phyloP scores from a whole-genome alignment of 1,140 invertebrate genomes.

The Mizuhopecten yessoensis region DNA sequence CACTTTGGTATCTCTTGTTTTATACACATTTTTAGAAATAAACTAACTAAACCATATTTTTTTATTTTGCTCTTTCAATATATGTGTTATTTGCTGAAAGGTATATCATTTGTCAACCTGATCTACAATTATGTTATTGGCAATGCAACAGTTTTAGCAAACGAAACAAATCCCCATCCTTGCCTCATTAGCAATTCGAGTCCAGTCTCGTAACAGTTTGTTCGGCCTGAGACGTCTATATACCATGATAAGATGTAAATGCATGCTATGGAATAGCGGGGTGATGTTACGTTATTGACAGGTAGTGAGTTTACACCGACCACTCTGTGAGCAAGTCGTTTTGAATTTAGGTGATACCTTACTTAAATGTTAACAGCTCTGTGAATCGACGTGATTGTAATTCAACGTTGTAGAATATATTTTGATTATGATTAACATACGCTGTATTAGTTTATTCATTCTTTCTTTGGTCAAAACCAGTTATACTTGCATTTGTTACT shows the following conservation, averaged over 20 bases:
- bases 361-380: not conserved
- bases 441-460: no score
- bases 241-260: conserved; percentile 3
- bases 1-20: no score
- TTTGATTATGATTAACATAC: not conserved
- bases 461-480: no score
- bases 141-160: no score
- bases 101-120: no score
- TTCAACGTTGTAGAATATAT: not conserved
- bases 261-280: not conserved
- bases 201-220: not conserved
- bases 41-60: no score
- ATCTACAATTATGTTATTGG: no score
- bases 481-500: no score
- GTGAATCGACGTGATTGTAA: not conserved
- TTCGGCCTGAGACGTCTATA: not conserved
- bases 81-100: no score
- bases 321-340: conserved; percentile 14
- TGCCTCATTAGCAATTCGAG: not conserved
- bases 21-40: no score
- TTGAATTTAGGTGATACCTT: not conserved
- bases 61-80: no score
- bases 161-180: not conserved
- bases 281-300: conserved; percentile 8
- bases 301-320: not conserved